Evolutionary conservation across 37 sponge, comb jelly and placozoan genomes (phyloP).

Genomic region (Halisarca cf. caerulea): DNA sequence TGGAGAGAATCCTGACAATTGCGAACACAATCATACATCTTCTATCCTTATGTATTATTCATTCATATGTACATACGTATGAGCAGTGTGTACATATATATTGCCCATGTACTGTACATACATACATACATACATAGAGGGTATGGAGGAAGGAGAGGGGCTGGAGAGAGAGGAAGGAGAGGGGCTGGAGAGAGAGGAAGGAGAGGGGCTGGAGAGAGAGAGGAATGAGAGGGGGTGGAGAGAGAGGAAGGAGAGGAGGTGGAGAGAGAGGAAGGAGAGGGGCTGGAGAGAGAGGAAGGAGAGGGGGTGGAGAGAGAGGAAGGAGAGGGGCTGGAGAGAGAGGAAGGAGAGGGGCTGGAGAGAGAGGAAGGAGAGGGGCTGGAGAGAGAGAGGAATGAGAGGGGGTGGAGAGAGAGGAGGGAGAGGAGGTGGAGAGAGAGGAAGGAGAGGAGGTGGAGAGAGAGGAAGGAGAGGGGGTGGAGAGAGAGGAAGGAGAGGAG

Average conservation of each 20-base stretch:
- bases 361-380: background rate
- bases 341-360: too few species aligned
- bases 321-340: too few species aligned
- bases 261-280: background rate
- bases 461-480: background rate
- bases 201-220: background rate
- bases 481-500: background rate
- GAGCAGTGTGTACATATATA: too few species aligned
- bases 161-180: too few species aligned
- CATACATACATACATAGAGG: too few species aligned
- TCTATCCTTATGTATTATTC: too few species aligned
- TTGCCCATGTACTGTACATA: too few species aligned
- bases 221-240: too few species aligned
- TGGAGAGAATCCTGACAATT: too few species aligned
- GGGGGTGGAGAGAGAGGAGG: background rate
- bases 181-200: background rate
- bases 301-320: background rate
- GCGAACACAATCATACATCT: too few species aligned
- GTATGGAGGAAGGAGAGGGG: background rate
- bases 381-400: conserved; percentile 6
- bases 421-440: background rate
- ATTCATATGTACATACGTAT: too few species aligned
- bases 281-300: too few species aligned
- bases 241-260: background rate
- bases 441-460: background rate